Evolutionary conservation across 1,140 invertebrate genomes (phyloP).

Genomic region (Arctopsyche grandis): DNA sequence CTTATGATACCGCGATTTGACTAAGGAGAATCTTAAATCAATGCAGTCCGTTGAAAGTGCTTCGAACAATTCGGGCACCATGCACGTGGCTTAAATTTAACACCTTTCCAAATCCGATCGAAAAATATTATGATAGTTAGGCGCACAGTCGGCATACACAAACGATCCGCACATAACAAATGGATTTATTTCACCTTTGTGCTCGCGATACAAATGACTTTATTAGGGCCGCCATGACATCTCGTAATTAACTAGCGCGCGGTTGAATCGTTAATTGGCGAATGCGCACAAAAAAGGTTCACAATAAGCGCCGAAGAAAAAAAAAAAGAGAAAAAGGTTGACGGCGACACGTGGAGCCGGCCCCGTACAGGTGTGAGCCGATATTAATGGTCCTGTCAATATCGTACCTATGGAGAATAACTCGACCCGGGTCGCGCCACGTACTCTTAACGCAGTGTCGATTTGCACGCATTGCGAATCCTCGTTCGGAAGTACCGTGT

Average conservation of each 20-base stretch:
- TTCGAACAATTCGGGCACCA: too few species aligned
- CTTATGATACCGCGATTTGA: too few species aligned
- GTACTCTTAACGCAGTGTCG: too few species aligned
- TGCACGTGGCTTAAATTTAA: too few species aligned
- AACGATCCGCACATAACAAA: too few species aligned
- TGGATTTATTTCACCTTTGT: constrained; percentile 34
- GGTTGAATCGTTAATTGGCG: constrained; percentile 48
- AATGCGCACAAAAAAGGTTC: neutral
- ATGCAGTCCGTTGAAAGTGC: too few species aligned
- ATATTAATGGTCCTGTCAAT: constrained; percentile 14
- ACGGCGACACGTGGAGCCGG: constrained; percentile 32
- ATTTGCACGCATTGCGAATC: too few species aligned
- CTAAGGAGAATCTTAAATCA: too few species aligned
- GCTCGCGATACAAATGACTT: constrained; percentile 49
- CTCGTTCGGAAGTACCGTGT: neutral
- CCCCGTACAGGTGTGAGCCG: constrained; percentile 38
- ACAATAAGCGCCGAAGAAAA: constrained; percentile 14
- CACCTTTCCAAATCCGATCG: neutral
- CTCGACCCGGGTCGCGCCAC: too few species aligned
- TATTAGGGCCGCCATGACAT: constrained; percentile 51
- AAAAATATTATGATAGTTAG: constrained; percentile 3
- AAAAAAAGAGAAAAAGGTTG: constrained; percentile 25
- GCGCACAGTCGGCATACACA: too few species aligned
- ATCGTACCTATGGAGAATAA: neutral
- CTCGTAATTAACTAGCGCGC: constrained; percentile 45